Evolutionary conservation across 2,113 vertebrate genomes (phyloP).

Genomic region (Saguinus imperator): DNA sequence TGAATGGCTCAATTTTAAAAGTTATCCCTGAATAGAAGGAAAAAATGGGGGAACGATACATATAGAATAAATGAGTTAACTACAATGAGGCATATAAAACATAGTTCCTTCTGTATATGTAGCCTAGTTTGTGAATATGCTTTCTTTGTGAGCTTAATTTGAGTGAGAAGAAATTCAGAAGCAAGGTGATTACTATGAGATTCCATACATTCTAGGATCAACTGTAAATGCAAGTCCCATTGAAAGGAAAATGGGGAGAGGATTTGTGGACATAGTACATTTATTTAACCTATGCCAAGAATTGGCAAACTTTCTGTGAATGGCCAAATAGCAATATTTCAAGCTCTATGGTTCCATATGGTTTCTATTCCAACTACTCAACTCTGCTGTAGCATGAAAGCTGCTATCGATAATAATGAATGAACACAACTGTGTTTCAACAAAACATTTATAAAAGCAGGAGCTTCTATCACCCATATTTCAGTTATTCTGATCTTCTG

Average conservation of each 20-base stretch:
- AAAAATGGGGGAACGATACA: background rate
- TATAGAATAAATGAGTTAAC: background rate
- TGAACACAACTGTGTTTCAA: background rate
- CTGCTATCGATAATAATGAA: background rate
- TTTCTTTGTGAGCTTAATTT: background rate
- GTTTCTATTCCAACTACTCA: background rate
- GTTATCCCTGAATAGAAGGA: background rate
- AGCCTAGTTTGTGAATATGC: background rate
- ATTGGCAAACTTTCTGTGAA: background rate
- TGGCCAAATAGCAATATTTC: background rate
- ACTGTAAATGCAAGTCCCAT: background rate
- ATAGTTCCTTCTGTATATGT: background rate
- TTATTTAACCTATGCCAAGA: background rate
- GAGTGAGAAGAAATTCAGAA: background rate
- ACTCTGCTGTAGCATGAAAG: background rate
- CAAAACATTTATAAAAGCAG: background rate
- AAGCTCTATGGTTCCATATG: background rate
- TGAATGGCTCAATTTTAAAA: background rate
- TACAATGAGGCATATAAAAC: background rate
- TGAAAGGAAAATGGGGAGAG: background rate
- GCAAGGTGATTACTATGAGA: background rate
- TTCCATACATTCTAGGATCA: background rate
- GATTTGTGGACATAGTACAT: background rate
- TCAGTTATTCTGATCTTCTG: slow-evolving; percentile 15
- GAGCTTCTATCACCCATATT: background rate